Evolutionary conservation across 2,797 vertebrate species (phyloP).

Genomic region (Buceros bicornis): DNA sequence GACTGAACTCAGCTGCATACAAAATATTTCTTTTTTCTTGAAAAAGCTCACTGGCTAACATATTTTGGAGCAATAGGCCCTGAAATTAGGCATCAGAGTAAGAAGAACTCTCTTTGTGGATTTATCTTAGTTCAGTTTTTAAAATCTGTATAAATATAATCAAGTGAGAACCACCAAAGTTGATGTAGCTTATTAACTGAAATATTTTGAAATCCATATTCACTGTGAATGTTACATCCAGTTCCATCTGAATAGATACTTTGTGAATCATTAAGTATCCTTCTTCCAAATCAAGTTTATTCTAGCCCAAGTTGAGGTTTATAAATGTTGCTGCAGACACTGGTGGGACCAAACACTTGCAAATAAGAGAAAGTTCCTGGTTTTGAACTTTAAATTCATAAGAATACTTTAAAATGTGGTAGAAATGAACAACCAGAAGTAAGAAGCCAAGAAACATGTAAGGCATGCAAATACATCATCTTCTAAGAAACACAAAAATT

Average conservation of each 20-base stretch:
- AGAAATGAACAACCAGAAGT: not conserved
- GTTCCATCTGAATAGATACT: not conserved
- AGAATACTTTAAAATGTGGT: not conserved
- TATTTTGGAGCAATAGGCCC: not conserved
- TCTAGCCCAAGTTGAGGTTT: not conserved
- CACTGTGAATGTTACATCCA: not conserved
- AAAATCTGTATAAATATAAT: not conserved
- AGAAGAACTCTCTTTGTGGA: not conserved
- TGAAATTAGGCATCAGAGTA: not conserved
- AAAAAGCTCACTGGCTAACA: not conserved
- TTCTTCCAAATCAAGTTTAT: not conserved
- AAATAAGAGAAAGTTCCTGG: not conserved
- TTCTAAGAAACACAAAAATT: not conserved
- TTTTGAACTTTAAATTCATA: not conserved
- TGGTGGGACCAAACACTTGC: not conserved
- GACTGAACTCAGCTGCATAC: not conserved
- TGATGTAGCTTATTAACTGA: not conserved
- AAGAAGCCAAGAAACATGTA: not conserved
- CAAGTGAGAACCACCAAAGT: not conserved
- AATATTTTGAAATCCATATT: not conserved
- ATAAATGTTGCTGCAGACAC: not conserved
- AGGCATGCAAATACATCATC: not conserved
- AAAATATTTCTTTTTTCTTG: not conserved
- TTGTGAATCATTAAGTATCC: not conserved
- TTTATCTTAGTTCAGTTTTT: not conserved